These are phyloP conservation scores for Platygyra sinensis DNA, from an alignment of 64 coral and sea anemone genomes.

Conservation along the genomic window DNA sequence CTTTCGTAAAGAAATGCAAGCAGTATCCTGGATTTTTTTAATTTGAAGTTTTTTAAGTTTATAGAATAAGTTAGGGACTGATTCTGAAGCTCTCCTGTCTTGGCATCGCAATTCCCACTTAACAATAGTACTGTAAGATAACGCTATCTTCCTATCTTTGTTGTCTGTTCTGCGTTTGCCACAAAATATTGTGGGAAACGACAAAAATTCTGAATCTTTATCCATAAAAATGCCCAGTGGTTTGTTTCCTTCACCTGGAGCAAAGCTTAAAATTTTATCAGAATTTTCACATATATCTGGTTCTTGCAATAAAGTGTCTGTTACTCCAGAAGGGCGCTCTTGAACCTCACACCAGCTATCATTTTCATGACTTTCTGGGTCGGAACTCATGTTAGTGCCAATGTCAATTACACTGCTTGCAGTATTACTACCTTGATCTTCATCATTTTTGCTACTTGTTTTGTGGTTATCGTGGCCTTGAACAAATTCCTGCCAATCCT, in stretches of 20 bases:
- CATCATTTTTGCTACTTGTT: background rate
- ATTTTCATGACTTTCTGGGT: conserved; percentile 8
- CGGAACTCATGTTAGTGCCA: too few relatives aligned
- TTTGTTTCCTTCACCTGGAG: conserved; percentile 72
- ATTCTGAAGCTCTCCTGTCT: conserved; percentile 58
- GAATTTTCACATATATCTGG: conserved; percentile 36
- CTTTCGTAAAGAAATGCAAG: conserved; percentile 50
- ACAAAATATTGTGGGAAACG: conserved; percentile 74
- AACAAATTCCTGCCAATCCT: too few relatives aligned
- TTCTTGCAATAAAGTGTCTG: conserved; percentile 50
- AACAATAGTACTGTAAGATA: conserved; percentile 55
- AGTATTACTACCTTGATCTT: too few relatives aligned
- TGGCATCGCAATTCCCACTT: conserved; percentile 62
- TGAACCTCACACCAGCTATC: conserved; percentile 55
- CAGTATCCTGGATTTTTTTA: conserved; percentile 44
- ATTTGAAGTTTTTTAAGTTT: conserved; percentile 71
- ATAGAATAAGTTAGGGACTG: conserved; percentile 40
- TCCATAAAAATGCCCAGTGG: conserved; percentile 63
- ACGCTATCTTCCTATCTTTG: conserved; percentile 41
- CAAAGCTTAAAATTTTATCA: conserved; percentile 65
- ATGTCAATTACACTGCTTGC: too few relatives aligned
- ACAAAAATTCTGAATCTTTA: conserved; percentile 70
- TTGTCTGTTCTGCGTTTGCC: conserved; percentile 43
- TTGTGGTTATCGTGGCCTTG: background rate
- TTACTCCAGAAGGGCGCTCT: conserved; percentile 46